Evolutionary conservation across 2,113 vertebrate genomes (phyloP), one percentile per base, ranked within the genome.

Genomic region (Nycticebus coucang): DNA sequence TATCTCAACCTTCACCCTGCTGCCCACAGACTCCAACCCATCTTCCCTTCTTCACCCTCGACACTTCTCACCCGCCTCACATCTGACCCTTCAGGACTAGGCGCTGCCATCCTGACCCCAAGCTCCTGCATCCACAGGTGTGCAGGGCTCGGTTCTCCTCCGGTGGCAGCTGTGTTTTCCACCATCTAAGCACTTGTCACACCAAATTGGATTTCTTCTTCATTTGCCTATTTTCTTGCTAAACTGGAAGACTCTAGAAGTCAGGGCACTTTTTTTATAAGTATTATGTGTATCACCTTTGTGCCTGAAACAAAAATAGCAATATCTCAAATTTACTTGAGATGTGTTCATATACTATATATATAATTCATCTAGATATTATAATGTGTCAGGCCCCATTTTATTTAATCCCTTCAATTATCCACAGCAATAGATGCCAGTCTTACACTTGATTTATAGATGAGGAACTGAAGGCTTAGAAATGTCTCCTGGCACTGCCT

Each of bases 11-110:
- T 64, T 55, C 24, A 1, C 41, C 26, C 85, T 41, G 18, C 37
- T 41, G 3, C n/a, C 7, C 5, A 19, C 57, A 12, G 17, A 3
- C 10, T 33, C 4, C 7, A 2, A 11, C 57, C 9, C 19, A 0
- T 68, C 69, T 24, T 37, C 66, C 35, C 19, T 50, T 74, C 64
- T 53, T 41, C 35, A 8, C 50, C 3, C 13, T 78, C 53, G 19
- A 30, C 35, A 45, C 41, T 45, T 45, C 7, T 28, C 28, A 45
- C 37, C 35, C 4, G 68, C 28, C 50, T 45, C 41, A 13, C 9
- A 59, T 74, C 28, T 35, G 10, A 41, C 0, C 57, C 69, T 91
- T 35, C 14, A 11, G 55, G 41, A 68, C 28, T 21, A 45, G 30
- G 11, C 55, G 18, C 33, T 7, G 0, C 19, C 53, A 1, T 21